Conservation (phyloP, 2,888 invertebrate genomes). For the Hirtodrosophila histrioides region DNA sequence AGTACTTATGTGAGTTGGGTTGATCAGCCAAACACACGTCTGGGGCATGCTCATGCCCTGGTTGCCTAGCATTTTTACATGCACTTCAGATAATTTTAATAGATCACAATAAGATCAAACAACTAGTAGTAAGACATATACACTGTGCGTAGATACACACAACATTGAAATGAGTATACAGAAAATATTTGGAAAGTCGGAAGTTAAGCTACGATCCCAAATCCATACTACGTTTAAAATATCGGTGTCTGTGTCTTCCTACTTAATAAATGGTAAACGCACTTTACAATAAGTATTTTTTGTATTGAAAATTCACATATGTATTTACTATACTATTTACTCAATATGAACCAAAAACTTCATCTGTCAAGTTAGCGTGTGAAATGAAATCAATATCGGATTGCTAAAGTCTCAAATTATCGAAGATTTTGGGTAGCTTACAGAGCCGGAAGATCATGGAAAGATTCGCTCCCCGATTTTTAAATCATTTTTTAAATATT, state of each 20-base stretch:
- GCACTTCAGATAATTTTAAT: conserved; percentile 8
- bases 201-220: neutral
- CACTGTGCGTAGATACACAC: neutral
- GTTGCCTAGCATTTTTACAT: conserved; percentile 10
- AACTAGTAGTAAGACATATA: conserved; percentile 2
- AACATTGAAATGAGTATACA: neutral
- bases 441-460: too few relatives aligned
- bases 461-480: too few relatives aligned
- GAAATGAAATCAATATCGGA: too few relatives aligned
- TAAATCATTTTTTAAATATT: too few relatives aligned
- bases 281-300: too few relatives aligned
- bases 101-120: conserved; percentile 5
- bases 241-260: neutral
- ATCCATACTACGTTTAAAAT: neutral
- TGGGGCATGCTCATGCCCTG: conserved; percentile 22
- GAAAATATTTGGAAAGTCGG: neutral
- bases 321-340: too few relatives aligned
- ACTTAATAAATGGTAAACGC: neutral
- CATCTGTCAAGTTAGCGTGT: too few relatives aligned
- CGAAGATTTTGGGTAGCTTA: too few relatives aligned
- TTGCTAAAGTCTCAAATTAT: too few relatives aligned
- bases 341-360: too few relatives aligned
- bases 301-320: too few relatives aligned
- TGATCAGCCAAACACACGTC: conserved; percentile 15
- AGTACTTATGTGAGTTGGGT: conserved; percentile 1